Evolutionary conservation across 2,113 vertebrate genomes (phyloP).

Genomic region (Cryptoleucopteryx plumbea): DNA sequence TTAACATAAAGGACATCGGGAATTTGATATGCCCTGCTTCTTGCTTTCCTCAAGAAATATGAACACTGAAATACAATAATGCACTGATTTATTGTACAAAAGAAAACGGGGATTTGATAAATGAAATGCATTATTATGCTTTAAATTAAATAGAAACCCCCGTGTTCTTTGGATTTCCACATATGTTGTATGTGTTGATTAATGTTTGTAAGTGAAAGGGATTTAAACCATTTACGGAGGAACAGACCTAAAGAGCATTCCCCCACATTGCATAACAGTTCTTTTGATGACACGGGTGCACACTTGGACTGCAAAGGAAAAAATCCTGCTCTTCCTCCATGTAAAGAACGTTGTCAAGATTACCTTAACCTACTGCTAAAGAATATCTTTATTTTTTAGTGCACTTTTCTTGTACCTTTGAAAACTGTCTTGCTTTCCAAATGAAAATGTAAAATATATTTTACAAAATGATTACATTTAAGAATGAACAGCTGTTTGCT

Average conservation of each 20-base stretch:
- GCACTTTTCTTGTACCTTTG: background rate
- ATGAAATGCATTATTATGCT: background rate
- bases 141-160: background rate
- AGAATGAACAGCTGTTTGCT: background rate
- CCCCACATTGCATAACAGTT: background rate
- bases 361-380: background rate
- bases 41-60: background rate
- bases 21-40: background rate
- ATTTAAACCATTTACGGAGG: background rate
- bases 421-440: background rate
- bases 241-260: background rate
- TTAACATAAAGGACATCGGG: background rate
- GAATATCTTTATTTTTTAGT: background rate
- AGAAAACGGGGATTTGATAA: background rate
- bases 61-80: background rate
- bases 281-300: background rate
- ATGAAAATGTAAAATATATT: background rate
- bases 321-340: background rate
- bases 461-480: background rate
- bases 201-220: background rate
- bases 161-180: background rate
- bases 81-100: background rate
- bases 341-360: background rate
- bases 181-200: background rate
- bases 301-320: background rate